Evolutionary conservation across 2,797 vertebrate species (phyloP), one percentile per base, ranked within the genome.

Genomic region (Hirundo rustica): DNA sequence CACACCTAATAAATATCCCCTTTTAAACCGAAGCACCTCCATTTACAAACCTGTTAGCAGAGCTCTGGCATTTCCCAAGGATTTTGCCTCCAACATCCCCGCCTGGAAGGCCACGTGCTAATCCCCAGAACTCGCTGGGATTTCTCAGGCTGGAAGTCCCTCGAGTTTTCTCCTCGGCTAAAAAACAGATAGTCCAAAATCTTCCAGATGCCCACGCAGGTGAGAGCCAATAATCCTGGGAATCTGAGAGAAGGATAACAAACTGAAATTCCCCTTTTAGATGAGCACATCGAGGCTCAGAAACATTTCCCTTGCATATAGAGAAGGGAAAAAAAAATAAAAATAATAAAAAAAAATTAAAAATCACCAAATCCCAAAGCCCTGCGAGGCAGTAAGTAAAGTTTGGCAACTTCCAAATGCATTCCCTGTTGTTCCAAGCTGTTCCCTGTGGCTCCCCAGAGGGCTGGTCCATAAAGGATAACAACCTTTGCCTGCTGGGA

Each of bases 381-480:
- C 65, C 25, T 57, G 32, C 6, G 16, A 94, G 91, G 92, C 85
- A 83, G 87, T 92, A 89, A 96, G 94, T 83, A 93, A 95, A 96
- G 94, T 96, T 95, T 89, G 95, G 93, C 93, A 89, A 95, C 79
- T 96, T 96, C 68, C 85, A 83, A 88, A 96, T 61, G 72, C 89
- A 67, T 60, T 93, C 84, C 75, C 87, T 42, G 50, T 95, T 71
- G 85, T 83, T 85, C 45, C 94, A 95, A 95, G 89, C 94, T 96
- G 94, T 95, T 96, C 95, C 68, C 14, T 54, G 85, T 12, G 38
- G 89, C 85, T 95, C 96, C 95, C 95, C 72, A 80, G 95, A 96
- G 95, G 96, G 93, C 68, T 96, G 91, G 96, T 94, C 96, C 95
- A 96, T 96, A 96, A 96, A 95, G 95, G 95, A 96, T 96, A 96